These are phyloP conservation scores for Caenorhabditis sp. DNA, from an alignment of 2,888 invertebrate species.

Conservation along the genomic window DNA sequence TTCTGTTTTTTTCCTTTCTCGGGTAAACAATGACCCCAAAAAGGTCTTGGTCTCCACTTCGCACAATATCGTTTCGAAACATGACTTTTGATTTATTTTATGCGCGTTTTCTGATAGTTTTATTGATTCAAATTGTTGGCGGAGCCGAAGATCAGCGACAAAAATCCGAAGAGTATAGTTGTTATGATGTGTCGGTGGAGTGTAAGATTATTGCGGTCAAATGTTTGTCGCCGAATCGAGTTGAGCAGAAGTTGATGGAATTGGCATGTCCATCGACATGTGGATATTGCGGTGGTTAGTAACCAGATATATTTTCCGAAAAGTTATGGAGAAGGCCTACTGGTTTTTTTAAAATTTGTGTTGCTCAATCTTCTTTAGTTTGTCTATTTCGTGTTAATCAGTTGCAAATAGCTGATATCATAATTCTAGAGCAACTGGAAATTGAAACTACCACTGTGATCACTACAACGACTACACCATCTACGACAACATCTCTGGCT, in stretches of 20 bases:
- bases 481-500: background rate
- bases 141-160: background rate
- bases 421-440: too few relatives aligned
- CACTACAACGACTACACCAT: background rate
- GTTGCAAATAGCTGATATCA: too few relatives aligned
- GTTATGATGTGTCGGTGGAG: slow-evolving; percentile 20
- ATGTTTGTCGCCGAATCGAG: slow-evolving; percentile 36
- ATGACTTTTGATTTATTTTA: background rate
- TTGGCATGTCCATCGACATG: slow-evolving; percentile 30
- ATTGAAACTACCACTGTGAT: background rate
- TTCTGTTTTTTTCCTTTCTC: background rate
- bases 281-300: slow-evolving; percentile 29
- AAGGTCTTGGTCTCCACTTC: background rate
- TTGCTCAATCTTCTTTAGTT: too few relatives aligned
- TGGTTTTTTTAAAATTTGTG: too few relatives aligned
- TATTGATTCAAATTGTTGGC: background rate
- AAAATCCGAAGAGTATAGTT: slow-evolving; percentile 3
- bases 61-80: background rate
- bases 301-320: too few relatives aligned
- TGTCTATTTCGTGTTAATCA: too few relatives aligned
- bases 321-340: too few relatives aligned
- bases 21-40: background rate
- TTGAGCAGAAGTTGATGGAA: slow-evolving; percentile 41
- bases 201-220: slow-evolving; percentile 31
- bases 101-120: background rate